Evolutionary conservation across 23 tunicate species (phyloP), one percentile per base, ranked within the genome.

Genomic region (Oikopleura dioica): DNA sequence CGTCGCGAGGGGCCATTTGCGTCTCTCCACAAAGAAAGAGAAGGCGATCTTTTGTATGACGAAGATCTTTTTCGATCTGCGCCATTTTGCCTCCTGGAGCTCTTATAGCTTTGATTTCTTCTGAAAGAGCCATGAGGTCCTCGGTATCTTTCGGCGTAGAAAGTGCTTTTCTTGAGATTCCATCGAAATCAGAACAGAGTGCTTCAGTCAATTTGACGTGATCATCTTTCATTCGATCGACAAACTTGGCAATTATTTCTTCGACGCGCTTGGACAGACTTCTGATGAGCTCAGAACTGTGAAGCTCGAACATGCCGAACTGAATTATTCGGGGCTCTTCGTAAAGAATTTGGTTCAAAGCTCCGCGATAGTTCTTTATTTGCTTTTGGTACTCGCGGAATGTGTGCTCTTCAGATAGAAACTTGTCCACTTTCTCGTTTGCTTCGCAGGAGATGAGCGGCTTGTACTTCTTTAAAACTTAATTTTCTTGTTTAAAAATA

Each of bases 301-400:
- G 97, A n/a, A 91, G 78, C 35, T 85, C 97, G 76, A 85, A 91
- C 94, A 91, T 91, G 33, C 97, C 97, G 67, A 91, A 76, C 24
- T 91, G 67, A 34, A 85, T 76, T 0, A 86, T 44, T 44, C 55
- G 9, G 9, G 16, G 9, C 16, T 44, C 55, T 44, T 44, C 55
- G 55, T 44, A 44, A 44, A 9, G 9, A 44, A 44, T 44, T 5
- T 5, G 55, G 16, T 44, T 9, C 9, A 29, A 21, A 35, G 21
- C 55, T 24, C 51, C 55, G 59, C 35, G 58, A 35, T 75, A 2
- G n/a, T 32, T 23, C 21, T 31, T 75, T 5, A 75, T 35, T 37
- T 26, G 58, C 29, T 77, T 77, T 77, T 77, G 58, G 30, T 26
- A n/a, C 76, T 37, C 24, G 28, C 16, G 9, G 16, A 91, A 91